Base-by-base conservation (phyloP, 2,797 vertebrate species). In the Anguilla marmorata region DNA sequence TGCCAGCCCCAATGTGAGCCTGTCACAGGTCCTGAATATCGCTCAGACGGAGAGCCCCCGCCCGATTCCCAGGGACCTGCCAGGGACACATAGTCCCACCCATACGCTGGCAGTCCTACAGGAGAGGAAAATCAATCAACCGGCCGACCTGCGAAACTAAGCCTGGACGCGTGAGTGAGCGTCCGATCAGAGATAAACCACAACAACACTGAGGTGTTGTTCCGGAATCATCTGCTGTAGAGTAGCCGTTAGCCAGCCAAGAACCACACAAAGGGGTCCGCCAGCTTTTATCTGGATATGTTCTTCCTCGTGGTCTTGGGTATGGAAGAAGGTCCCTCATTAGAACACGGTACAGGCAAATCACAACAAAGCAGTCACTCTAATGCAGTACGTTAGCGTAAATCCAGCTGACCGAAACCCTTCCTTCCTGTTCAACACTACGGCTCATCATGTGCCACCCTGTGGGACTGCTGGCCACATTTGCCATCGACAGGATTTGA, bases 111-210 rank as follows among this genome's bases (percentile, higher is more conserved):
- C 30, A 80, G 30, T 6, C 33, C 74, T 8, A 37, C 12, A 45
- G 14, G 72, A 76, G 72, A 76, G 63, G 19, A 48, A 41, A 80
- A 80, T 80, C 76, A 80, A 45, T 80, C 76, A 41, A 16, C 74
- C 3, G 33, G 3, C 24, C 27, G 45, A 82, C 79, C 45, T n/a
- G 41, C 45, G 2, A 7, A 50, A 50, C 74, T 41, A 41, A 21
- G 33, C 12, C 30, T 41, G 33, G 33, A 45, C 79, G n/a, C 79
- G 7, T 50, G 21, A 50, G 79, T 16, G 79, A 82, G 79, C 41
- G 8, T n/a, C 41, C 45, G 41, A 82, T 50, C 79, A 50, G 79
- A 82, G 45, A 24, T 5, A 11, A 24, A 24, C 37, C 41, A 80
- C 76, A 45, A 19, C 76, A 79, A 79, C 14, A 79, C 74, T 1